Base-by-base conservation (phyloP, 2,797 vertebrate species). In the Bovichtus diacanthus region DNA sequence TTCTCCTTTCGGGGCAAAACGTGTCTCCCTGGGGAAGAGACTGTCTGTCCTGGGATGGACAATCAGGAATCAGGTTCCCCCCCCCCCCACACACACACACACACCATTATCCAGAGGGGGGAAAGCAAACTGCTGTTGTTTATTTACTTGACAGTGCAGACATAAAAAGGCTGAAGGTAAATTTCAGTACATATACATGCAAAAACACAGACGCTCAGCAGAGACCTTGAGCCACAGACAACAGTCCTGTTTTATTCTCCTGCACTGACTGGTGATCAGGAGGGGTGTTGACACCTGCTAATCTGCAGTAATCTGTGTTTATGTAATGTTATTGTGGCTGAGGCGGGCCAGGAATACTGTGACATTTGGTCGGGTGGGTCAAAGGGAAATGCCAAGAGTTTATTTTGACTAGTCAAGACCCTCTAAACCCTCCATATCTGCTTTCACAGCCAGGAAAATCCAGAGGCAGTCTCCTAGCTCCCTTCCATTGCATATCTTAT, bases 1-100 rank as follows among this genome's bases (percentile, higher is more conserved):
- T 95, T 95, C 94, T 90, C 88, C 94, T 94, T 95, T 95, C 91
- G 18, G 92, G 78, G 90, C 94, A 93, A 92, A 95, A 95, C 91
- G 84, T 82, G 85, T 92, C 83, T 93, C 89, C 72, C 64, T 0
- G 2, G 86, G 83, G 90, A 93, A 68, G 69, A 68, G 77, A 90
- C 90, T 91, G 90, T 92, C 91, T 93, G 93, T 95, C 92, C 91
- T 25, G 85, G 85, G 88, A 91, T 82, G 85, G 84, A 73, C 16
- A 44, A 51, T 63, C 64, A 44, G 71, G 92, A 91, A 82, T 95
- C 92, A 88, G 65, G 85, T 95, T 94, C 84, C 93, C 77, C 50
- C 54, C 78, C 54, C 78, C 77, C 21, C 72, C 31, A 31, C 53
- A 43, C 73, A 38, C 58, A 63, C 60, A 59, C 53, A 54, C 62